Evolutionary conservation across 2,888 invertebrate species (phyloP).

Genomic region (Sepiola atlantica): DNA sequence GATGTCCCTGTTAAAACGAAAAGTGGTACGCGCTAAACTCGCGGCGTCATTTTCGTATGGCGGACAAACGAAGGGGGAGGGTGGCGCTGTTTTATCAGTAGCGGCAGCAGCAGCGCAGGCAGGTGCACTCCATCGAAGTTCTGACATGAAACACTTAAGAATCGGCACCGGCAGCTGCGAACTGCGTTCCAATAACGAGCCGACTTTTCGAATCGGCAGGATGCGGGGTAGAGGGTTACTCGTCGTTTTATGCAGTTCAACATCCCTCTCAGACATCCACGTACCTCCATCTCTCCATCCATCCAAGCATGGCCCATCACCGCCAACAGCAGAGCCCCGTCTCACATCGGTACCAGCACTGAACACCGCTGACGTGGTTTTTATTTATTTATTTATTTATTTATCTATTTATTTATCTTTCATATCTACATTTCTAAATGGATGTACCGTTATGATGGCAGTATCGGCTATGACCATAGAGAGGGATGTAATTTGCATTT

Average conservation of each 20-base stretch:
- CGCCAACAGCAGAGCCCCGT: background rate
- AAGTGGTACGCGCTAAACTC: background rate
- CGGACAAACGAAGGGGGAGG: background rate
- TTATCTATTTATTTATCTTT: background rate
- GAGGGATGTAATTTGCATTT: background rate
- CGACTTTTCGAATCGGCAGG: background rate
- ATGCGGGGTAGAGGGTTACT: background rate
- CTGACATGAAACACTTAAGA: background rate
- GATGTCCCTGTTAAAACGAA: background rate
- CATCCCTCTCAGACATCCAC: background rate
- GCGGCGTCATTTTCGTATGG: background rate
- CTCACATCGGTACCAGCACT: background rate
- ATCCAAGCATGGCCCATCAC: background rate
- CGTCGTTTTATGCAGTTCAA: background rate
- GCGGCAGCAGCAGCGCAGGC: background rate
- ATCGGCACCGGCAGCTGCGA: background rate
- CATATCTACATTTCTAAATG: background rate
- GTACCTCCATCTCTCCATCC: too few species aligned
- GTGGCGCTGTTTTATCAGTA: background rate
- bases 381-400: background rate
- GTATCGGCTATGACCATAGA: background rate
- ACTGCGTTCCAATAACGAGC: background rate
- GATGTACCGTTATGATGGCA: background rate
- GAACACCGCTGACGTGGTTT: background rate
- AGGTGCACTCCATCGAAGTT: background rate